phyloP scores from a whole-genome alignment of 2,797 vertebrate genomes.

The Rhinophrynus dorsalis region DNA sequence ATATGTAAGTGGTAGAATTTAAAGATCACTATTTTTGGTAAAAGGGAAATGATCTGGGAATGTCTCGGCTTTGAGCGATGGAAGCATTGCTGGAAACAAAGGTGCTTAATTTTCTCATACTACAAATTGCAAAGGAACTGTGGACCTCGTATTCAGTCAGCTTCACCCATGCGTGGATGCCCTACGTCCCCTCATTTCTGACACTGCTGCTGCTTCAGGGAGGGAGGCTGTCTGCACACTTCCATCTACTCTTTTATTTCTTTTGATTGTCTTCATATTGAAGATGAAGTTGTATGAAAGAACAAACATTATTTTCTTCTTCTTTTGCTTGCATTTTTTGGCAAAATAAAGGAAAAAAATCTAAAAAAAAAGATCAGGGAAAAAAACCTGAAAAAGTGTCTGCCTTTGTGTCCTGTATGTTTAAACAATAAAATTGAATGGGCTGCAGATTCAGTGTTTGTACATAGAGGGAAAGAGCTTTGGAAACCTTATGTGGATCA shows the following conservation, averaged over 20 bases:
- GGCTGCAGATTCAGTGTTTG: slow-evolving; percentile 65
- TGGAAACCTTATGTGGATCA: neutral
- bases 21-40: neutral
- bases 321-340: slow-evolving; percentile 78
- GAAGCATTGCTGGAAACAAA: slow-evolving; percentile 3
- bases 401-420: slow-evolving; percentile 53
- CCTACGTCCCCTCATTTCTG: slow-evolving; percentile 63
- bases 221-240: slow-evolving; percentile 67
- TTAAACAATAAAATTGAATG: slow-evolving; percentile 37
- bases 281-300: slow-evolving; percentile 93
- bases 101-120: slow-evolving; percentile 40
- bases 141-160: slow-evolving; percentile 23
- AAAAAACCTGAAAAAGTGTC: slow-evolving; percentile 65
- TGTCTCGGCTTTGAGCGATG: slow-evolving; percentile 3
- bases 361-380: slow-evolving; percentile 51
- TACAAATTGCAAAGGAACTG: slow-evolving; percentile 27
- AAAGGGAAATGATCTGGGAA: neutral
- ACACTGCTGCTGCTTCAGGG: slow-evolving; percentile 79
- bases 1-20: neutral
- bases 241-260: slow-evolving; percentile 65
- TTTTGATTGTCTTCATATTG: slow-evolving; percentile 95
- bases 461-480: slow-evolving; percentile 56
- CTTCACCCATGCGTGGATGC: slow-evolving; percentile 42
- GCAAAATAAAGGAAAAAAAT: slow-evolving; percentile 68
- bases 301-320: slow-evolving; percentile 74